Conservation (phyloP, 2,113 vertebrate species). For the Carollia perspicillata region DNA sequence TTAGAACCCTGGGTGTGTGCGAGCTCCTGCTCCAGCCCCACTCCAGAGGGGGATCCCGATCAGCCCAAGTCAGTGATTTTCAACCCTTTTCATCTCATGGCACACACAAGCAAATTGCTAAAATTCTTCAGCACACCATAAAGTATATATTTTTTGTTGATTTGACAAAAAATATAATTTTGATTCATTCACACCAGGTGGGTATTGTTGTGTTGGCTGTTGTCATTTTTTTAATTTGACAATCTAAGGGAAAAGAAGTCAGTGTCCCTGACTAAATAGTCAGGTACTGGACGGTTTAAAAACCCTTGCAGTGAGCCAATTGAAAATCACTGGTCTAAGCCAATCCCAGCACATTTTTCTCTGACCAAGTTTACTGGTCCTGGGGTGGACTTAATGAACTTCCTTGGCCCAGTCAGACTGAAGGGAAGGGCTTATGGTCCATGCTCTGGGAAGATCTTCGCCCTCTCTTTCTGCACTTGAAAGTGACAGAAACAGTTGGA, state of each 20-base stretch:
- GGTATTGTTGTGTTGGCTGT: neutral
- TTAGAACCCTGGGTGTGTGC: neutral
- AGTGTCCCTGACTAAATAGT: neutral
- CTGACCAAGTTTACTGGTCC: neutral
- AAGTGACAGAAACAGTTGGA: neutral
- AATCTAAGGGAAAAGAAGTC: neutral
- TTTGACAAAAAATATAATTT: neutral
- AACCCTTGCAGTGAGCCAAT: neutral
- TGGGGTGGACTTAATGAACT: neutral
- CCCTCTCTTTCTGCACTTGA: neutral
- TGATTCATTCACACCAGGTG: neutral
- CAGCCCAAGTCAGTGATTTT: neutral
- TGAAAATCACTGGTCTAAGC: neutral
- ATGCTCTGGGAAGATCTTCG: neutral
- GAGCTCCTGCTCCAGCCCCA: neutral
- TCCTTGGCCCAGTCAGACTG: neutral
- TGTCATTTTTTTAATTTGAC: neutral
- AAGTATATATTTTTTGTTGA: neutral
- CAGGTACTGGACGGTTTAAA: neutral
- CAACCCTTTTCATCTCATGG: neutral
- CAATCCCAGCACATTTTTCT: neutral
- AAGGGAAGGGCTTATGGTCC: neutral
- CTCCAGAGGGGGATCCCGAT: neutral
- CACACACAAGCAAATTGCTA: neutral
- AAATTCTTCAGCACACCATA: neutral